These are phyloP conservation scores for Apteryx mantelli DNA, from an alignment of 2,113 vertebrate genomes.

Conservation along the genomic window DNA sequence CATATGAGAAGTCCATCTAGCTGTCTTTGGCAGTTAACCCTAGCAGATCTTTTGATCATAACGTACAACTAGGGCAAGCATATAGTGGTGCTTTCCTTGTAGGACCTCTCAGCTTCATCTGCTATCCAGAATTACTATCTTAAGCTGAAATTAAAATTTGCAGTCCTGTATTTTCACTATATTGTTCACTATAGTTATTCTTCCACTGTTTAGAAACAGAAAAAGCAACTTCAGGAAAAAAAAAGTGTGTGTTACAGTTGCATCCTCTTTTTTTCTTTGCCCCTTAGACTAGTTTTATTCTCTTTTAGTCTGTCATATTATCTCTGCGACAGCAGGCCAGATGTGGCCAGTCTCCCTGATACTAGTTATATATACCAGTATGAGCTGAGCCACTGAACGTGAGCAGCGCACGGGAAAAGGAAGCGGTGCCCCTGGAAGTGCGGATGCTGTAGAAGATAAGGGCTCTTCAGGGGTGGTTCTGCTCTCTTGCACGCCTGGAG, in stretches of 20 bases:
- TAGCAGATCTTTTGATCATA: not conserved
- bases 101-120: not conserved
- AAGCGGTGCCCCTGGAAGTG: not conserved
- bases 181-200: not conserved
- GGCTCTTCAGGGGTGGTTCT: not conserved
- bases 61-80: not conserved
- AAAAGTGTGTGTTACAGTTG: not conserved
- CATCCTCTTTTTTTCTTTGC: no score
- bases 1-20: not conserved
- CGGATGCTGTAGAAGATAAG: not conserved
- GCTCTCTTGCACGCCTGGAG: rapidly evolving
- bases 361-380: not conserved
- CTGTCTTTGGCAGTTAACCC: not conserved
- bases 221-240: not conserved
- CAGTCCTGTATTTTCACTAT: not conserved
- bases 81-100: not conserved
- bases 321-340: not conserved
- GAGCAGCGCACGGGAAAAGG: no score
- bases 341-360: not conserved
- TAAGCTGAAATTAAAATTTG: not conserved
- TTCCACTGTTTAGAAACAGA: not conserved
- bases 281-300: not conserved
- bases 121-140: not conserved
- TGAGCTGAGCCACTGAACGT: not conserved
- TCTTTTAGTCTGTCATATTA: not conserved